These are phyloP conservation scores for Fregata magnificens DNA, from an alignment of 2,113 vertebrate species.

Conservation along the genomic window DNA sequence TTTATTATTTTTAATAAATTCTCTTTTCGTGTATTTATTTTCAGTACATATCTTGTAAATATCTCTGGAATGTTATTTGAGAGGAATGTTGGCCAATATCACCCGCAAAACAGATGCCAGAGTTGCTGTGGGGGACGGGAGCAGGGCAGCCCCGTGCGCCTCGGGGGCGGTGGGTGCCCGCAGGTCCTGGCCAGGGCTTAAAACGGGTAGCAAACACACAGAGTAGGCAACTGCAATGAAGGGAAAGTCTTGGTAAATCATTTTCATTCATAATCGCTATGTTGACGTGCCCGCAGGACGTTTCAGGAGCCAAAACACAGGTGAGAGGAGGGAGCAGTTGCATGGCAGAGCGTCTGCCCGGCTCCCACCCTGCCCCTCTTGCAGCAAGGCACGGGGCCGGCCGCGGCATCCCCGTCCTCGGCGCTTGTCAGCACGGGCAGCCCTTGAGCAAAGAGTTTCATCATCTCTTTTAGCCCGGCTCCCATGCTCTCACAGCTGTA, in stretches of 20 bases:
- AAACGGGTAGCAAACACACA: background rate
- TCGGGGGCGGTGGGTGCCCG: accelerated
- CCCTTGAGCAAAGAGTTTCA: background rate
- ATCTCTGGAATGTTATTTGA: background rate
- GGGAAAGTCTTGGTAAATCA: background rate
- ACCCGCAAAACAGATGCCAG: background rate
- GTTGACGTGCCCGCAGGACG: accelerated
- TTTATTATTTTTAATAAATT: conserved; percentile 11
- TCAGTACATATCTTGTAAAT: background rate
- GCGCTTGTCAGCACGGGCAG: background rate
- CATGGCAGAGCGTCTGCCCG: background rate
- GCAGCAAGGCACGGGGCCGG: background rate
- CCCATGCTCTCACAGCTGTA: background rate
- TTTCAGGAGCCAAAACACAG: background rate
- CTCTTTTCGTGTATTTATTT: background rate
- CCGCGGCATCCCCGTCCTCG: accelerated
- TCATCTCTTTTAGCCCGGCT: accelerated
- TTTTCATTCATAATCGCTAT: background rate
- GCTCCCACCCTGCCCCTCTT: background rate
- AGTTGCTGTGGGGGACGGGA: background rate
- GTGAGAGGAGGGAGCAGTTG: background rate
- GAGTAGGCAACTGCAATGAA: background rate
- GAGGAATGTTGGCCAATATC: background rate
- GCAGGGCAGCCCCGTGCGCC: background rate
- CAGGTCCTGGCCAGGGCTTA: background rate